These are phyloP conservation scores for Pedicia rivosa DNA, from an alignment of 2,888 invertebrate genomes.

Conservation along the genomic window DNA sequence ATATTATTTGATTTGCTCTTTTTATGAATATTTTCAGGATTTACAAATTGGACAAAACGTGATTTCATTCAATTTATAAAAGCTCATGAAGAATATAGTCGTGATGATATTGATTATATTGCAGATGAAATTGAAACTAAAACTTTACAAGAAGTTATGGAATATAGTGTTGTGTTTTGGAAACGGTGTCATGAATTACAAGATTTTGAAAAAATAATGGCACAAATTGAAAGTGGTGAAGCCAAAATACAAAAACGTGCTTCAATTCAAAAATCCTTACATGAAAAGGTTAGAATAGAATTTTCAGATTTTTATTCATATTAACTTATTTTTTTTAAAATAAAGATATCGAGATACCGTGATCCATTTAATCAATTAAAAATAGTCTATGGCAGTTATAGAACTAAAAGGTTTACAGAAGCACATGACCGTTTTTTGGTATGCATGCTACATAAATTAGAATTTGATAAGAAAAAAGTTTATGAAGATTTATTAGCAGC, in stretches of 20 bases:
- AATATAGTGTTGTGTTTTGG: constrained; percentile 98
- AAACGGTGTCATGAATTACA: constrained; percentile 92
- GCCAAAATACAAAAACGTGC: constrained; percentile 89
- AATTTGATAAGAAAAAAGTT: constrained; percentile 98
- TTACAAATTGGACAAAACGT: constrained; percentile 94
- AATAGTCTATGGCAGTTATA: constrained; percentile 97
- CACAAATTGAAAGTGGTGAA: constrained; percentile 95
- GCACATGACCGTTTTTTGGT: constrained; percentile 83
- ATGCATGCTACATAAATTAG: constrained; percentile 96
- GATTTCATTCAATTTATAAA: constrained; percentile 99
- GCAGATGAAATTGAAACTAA: constrained; percentile 95
- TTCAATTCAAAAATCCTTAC: constrained; percentile 45
- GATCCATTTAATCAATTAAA: constrained; percentile 97
- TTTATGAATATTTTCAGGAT: no score
- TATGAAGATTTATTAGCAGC: constrained; percentile 93
- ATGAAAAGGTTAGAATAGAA: constrained; percentile 47
- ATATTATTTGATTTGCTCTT: constrained; percentile 1
- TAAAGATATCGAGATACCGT: constrained; percentile 60
- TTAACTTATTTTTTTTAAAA: constrained; percentile 1
- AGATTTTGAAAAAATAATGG: constrained; percentile 95
- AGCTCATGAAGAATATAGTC: constrained; percentile 95
- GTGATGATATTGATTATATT: constrained; percentile 95
- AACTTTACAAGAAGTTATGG: constrained; percentile 89
- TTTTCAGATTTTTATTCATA: constrained; percentile 35
- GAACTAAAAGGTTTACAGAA: constrained; percentile 75